A percentile compares a stretch with the other conserved stretches of the same genome.
These are phyloP conservation scores for Yponomeuta cagnagella DNA, from an alignment of 2,888 invertebrate species.

Conservation along the genomic window DNA sequence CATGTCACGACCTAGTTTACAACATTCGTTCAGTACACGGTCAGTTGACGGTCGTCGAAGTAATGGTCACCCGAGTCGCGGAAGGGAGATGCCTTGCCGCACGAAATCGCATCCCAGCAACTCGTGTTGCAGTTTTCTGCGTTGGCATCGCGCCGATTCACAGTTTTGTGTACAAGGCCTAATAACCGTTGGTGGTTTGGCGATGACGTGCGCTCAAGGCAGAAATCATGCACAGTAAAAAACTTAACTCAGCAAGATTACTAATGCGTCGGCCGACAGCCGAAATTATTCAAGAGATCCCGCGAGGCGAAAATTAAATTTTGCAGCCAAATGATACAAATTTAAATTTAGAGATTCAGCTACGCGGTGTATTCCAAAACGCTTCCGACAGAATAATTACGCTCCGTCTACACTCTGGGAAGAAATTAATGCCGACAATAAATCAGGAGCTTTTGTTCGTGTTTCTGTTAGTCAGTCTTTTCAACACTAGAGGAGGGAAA, in stretches of 20 bases:
- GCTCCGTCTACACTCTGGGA: constrained; percentile 38
- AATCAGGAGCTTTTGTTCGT: constrained; percentile 43
- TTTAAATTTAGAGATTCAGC: constrained; percentile 13
- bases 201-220: not conserved
- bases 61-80: no score
- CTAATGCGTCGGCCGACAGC: not conserved
- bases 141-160: no score
- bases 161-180: no score
- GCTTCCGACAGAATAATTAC: constrained; percentile 28
- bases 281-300: not conserved
- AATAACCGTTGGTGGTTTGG: not conserved
- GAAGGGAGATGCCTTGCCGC: no score
- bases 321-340: constrained; percentile 3
- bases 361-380: constrained; percentile 9
- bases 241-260: not conserved
- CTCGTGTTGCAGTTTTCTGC: no score
- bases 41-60: no score
- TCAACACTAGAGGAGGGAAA: not conserved
- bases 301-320: constrained; percentile 1
- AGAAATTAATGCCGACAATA: constrained; percentile 48
- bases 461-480: constrained; percentile 32
- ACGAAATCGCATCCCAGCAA: no score
- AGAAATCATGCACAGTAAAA: not conserved
- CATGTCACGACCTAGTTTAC: no score
- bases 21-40: no score